Conservation (phyloP, 2,888 invertebrate genomes). For the Tetranychus piercei region DNA sequence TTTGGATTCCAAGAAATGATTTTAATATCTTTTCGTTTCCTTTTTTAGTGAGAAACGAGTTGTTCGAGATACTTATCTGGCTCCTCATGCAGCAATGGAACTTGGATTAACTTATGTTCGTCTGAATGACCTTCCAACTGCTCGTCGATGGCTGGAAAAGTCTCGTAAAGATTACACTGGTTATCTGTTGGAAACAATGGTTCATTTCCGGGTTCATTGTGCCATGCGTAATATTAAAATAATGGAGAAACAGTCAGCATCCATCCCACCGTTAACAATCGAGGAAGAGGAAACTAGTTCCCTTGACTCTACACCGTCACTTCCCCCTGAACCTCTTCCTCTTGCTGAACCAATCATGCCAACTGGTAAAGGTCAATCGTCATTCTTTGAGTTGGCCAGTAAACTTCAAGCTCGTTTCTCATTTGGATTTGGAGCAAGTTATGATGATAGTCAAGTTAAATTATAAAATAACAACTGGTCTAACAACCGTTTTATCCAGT, state of each 20-base stretch:
- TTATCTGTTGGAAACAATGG: slow-evolving; percentile 21
- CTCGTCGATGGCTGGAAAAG: slow-evolving; percentile 19
- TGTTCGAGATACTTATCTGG: slow-evolving; percentile 15
- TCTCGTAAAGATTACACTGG: slow-evolving; percentile 29
- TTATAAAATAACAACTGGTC: not conserved
- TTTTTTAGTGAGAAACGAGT: slow-evolving; percentile 29
- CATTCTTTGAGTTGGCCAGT: not conserved
- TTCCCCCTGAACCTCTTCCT: not conserved
- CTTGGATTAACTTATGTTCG: slow-evolving; percentile 18
- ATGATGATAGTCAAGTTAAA: not conserved
- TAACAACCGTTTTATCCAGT: not conserved
- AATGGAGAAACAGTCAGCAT: slow-evolving; percentile 3
- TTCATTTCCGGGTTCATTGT: slow-evolving; percentile 21
- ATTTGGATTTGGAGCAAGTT: not conserved
- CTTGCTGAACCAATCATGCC: not conserved
- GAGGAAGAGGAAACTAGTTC: not conserved
- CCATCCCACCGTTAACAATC: not conserved
- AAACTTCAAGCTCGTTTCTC: not conserved
- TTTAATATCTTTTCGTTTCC: not conserved
- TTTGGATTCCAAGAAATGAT: not conserved
- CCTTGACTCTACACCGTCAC: not conserved
- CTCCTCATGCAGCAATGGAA: slow-evolving; percentile 19
- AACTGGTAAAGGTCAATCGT: not conserved
- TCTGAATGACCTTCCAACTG: slow-evolving; percentile 9
- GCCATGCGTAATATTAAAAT: slow-evolving; percentile 29